Conservation (phyloP, 1,140 invertebrate species). For the Achroia grisella region DNA sequence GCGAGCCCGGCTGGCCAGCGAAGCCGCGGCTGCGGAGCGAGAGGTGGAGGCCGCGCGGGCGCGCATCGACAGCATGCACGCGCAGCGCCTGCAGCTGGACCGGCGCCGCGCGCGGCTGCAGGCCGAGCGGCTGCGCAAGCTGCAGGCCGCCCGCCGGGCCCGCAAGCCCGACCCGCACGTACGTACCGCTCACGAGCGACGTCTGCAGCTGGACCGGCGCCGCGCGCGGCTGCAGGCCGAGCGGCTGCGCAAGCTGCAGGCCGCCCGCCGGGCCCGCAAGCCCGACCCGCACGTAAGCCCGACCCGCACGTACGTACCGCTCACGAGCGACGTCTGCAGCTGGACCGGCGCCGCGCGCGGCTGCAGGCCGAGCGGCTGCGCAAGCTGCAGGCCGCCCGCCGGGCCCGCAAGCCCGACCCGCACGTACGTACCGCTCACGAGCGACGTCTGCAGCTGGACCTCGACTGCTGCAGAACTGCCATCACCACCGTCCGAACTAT, state of each 20-base stretch:
- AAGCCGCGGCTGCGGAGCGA: conserved; percentile 21
- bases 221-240: conserved; percentile 63
- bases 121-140: conserved; percentile 53
- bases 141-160: conserved; percentile 24
- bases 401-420: conserved; percentile 13
- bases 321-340: conserved; percentile 47
- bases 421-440: too few relatives aligned
- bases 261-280: conserved; percentile 23
- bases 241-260: conserved; percentile 42
- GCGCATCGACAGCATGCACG: conserved; percentile 49
- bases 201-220: too few relatives aligned
- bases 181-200: too few relatives aligned
- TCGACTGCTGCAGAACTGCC: too few relatives aligned
- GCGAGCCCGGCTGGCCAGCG: neutral
- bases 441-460: too few relatives aligned
- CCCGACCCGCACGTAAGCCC: too few relatives aligned
- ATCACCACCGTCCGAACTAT: too few relatives aligned
- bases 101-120: conserved; percentile 60
- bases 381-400: conserved; percentile 27
- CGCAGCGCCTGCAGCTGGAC: conserved; percentile 58
- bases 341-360: conserved; percentile 59
- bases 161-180: too few relatives aligned
- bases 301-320: conserved; percentile 53
- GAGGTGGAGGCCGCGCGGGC: conserved; percentile 32
- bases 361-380: conserved; percentile 65